Conservation (phyloP, 2,113 vertebrate species). For the Erinaceus europaeus region DNA sequence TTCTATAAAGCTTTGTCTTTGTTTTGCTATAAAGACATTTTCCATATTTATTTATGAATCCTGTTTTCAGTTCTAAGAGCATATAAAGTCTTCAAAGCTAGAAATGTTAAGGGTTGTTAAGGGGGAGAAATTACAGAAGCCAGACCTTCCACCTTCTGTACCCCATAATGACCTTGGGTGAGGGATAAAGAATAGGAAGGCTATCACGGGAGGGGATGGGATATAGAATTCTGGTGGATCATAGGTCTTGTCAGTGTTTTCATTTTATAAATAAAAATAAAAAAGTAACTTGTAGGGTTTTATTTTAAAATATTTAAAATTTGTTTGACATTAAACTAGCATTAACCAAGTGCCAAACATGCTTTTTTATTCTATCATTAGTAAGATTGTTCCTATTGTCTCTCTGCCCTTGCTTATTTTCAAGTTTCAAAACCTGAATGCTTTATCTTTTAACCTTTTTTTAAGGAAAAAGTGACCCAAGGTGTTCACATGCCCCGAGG, state of each 20-base stretch:
- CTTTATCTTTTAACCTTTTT: slow-evolving; percentile 50
- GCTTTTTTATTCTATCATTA: neutral
- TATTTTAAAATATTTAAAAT: slow-evolving; percentile 39
- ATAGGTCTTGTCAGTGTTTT: too few species aligned
- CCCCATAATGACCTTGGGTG: too few species aligned
- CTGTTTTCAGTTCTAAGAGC: neutral
- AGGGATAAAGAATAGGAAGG: too few species aligned
- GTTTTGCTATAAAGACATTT: neutral
- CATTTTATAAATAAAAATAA: too few species aligned
- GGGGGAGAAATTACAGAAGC: too few species aligned
- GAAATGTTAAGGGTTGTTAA: neutral
- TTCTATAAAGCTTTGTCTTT: neutral
- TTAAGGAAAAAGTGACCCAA: slow-evolving; percentile 91
- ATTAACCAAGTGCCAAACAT: neutral
- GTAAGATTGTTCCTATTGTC: neutral
- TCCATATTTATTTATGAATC: neutral
- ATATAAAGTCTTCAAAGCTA: neutral
- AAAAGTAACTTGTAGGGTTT: neutral
- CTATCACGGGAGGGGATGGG: too few species aligned
- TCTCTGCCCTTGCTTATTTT: neutral
- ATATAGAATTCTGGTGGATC: too few species aligned
- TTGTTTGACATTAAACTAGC: neutral
- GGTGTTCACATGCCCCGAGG: slow-evolving; percentile 92
- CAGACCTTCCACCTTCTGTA: too few species aligned
- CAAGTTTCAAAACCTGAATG: neutral